Evolutionary conservation across 2,888 invertebrate genomes (phyloP).

Genomic region (Aricia artaxerxes): DNA sequence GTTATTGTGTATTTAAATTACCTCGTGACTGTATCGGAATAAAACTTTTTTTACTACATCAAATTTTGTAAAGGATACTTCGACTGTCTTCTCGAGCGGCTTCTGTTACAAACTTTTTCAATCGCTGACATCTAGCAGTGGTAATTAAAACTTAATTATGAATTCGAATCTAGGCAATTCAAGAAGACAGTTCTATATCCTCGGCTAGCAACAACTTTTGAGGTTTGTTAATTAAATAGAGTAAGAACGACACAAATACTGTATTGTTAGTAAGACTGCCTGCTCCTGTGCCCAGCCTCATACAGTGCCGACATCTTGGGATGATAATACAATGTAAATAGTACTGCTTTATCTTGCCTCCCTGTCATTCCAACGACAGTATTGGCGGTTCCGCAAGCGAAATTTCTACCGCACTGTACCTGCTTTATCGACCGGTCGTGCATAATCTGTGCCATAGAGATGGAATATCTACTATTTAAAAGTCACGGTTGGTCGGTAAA

Average conservation of each 20-base stretch:
- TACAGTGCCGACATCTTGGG: not conserved
- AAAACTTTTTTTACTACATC: not conserved
- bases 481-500: not conserved
- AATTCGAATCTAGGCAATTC: not conserved
- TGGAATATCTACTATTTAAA: not conserved
- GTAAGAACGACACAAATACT: constrained; percentile 1
- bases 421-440: not conserved
- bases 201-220: not conserved
- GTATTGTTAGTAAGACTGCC: constrained; percentile 16
- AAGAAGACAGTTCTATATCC: not conserved
- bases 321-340: not conserved
- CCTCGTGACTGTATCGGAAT: not conserved
- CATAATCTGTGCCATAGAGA: not conserved
- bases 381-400: not conserved
- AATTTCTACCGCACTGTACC: not conserved
- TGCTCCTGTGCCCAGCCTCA: not conserved
- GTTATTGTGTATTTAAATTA: constrained; percentile 7
- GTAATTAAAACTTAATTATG: not conserved
- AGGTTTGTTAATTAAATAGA: not conserved
- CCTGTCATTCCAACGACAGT: not conserved
- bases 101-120: not conserved
- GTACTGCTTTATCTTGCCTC: constrained; percentile 21
- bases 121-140: not conserved
- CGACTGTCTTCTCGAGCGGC: not conserved
- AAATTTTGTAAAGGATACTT: not conserved